Conservation (phyloP, 1,140 invertebrate genomes). For the Drosophila gunungcola region DNA sequence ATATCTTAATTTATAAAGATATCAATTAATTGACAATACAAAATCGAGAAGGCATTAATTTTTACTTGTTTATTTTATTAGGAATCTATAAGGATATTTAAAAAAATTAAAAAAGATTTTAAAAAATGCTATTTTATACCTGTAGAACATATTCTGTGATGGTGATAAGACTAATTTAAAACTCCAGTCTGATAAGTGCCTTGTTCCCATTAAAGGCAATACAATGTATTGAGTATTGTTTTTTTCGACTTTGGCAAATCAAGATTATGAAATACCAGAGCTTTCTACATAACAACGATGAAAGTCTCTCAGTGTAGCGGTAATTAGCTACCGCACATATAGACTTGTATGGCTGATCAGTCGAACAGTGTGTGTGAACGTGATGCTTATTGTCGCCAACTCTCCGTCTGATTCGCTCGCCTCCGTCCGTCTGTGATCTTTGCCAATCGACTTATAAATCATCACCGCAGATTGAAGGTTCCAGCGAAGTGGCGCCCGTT, state of each 20-base stretch:
- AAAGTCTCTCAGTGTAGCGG: conserved; percentile 27
- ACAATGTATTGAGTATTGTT: no score
- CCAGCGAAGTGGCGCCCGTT: conserved; percentile 30
- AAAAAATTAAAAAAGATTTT: no score
- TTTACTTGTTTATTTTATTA: no score
- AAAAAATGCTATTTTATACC: no score
- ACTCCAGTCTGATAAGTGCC: no score
- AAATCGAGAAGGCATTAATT: no score
- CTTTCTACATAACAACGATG: background rate
- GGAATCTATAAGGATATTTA: no score
- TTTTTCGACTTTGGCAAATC: background rate
- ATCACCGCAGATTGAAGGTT: conserved; percentile 43
- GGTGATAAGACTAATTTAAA: no score
- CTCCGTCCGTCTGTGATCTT: conserved; percentile 42
- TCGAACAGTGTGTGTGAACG: conserved; percentile 19
- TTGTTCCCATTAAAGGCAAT: no score
- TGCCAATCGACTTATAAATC: conserved; percentile 60
- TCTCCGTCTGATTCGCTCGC: conserved; percentile 18
- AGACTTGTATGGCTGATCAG: conserved; percentile 16
- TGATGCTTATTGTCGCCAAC: conserved; percentile 33
- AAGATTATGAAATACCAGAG: background rate
- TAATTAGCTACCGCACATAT: conserved; percentile 29
- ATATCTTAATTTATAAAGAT: no score
- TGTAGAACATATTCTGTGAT: no score
- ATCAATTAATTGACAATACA: no score